Conservation (phyloP, 2,888 invertebrate genomes). For the Chrysina gloriosa region DNA sequence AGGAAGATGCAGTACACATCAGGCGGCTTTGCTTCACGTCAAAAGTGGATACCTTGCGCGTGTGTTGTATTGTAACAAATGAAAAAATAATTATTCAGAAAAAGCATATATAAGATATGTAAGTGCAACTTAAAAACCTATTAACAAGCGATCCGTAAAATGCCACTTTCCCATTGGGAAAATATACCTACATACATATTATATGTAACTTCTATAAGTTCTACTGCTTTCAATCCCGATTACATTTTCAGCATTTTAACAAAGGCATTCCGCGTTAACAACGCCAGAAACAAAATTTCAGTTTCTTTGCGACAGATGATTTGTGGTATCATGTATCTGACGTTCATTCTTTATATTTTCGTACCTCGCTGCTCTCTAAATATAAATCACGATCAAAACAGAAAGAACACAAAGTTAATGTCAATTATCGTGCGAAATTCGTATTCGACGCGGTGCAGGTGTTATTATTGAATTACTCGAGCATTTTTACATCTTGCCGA, state of each 20-base stretch:
- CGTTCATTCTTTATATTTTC: neutral
- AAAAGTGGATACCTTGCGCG: conserved; percentile 4
- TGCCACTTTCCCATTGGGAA: too few relatives aligned
- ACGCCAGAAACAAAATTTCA: too few relatives aligned
- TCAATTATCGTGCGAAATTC: conserved; percentile 25
- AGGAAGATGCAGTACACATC: conserved; percentile 9
- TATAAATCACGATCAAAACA: conserved; percentile 12
- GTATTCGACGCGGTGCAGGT: conserved; percentile 14
- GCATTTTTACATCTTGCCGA: conserved; percentile 30
- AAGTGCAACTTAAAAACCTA: too few relatives aligned
- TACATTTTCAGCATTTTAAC: too few relatives aligned
- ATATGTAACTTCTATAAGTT: too few relatives aligned
- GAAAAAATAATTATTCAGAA: too few relatives aligned
- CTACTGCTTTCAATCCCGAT: too few relatives aligned
- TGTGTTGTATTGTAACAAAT: neutral
- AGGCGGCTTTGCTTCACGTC: conserved; percentile 9
- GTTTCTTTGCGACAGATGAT: too few relatives aligned
- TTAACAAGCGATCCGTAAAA: too few relatives aligned
- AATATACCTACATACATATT: too few relatives aligned
- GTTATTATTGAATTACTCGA: conserved; percentile 32
- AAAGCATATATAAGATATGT: neutral
- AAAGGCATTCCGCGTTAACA: too few relatives aligned
- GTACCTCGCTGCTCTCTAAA: neutral
- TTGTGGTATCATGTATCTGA: too few relatives aligned
- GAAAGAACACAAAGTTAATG: conserved; percentile 21